These are phyloP conservation scores for Campoletis sonorensis DNA, from an alignment of 1,140 invertebrate genomes.

Conservation along the genomic window DNA sequence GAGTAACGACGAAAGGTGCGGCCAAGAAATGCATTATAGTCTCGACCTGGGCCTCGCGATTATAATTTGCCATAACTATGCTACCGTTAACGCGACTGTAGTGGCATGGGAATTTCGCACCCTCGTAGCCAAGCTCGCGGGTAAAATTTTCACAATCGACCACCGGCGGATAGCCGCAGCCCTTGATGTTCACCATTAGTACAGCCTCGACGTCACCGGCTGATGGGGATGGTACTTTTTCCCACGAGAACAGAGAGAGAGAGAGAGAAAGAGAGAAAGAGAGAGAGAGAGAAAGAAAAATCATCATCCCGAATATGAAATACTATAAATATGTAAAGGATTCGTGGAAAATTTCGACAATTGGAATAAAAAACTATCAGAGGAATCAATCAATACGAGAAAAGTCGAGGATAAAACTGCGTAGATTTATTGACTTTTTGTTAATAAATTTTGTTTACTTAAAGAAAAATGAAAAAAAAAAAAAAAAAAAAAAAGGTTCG, in stretches of 20 bases:
- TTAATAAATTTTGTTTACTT: too few species aligned
- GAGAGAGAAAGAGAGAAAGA: background rate
- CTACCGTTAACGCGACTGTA: constrained; percentile 89
- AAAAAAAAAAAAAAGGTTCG: too few species aligned
- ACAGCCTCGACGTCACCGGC: constrained; percentile 79
- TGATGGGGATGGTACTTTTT: constrained; percentile 51
- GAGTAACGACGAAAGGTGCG: constrained; percentile 87
- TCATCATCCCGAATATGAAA: background rate
- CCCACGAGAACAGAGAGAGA: constrained; percentile 21
- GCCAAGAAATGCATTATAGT: constrained; percentile 89
- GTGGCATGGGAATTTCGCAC: constrained; percentile 88
- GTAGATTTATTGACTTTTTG: too few species aligned
- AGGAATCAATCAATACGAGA: too few species aligned
- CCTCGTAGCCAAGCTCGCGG: constrained; percentile 84
- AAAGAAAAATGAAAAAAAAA: background rate
- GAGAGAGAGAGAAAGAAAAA: too few species aligned
- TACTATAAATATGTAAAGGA: background rate
- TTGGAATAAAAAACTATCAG: background rate
- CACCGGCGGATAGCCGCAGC: constrained; percentile 91
- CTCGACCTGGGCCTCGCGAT: constrained; percentile 85
- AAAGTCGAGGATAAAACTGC: too few species aligned
- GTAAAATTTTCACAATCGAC: constrained; percentile 92
- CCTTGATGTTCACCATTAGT: constrained; percentile 87
- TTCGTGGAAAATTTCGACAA: background rate
- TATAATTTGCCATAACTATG: constrained; percentile 88